These are phyloP conservation scores for Malacoraja senta DNA, from an alignment of 2,797 vertebrate genomes.

Conservation along the genomic window DNA sequence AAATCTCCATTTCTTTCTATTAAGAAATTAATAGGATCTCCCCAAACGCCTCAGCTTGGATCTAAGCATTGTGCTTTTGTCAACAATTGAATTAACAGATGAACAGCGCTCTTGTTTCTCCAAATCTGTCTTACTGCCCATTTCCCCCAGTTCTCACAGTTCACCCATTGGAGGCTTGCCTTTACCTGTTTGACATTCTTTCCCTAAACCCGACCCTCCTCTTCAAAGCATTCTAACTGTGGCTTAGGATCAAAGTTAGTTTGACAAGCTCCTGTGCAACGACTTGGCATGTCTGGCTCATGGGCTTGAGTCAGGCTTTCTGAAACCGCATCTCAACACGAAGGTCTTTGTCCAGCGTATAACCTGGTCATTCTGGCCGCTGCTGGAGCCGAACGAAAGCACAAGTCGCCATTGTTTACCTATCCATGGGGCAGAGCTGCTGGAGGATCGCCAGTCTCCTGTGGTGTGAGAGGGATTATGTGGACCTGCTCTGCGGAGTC, in stretches of 20 bases:
- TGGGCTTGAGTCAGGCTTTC: too few species aligned
- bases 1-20: not conserved
- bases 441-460: not conserved
- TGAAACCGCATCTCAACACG: too few species aligned
- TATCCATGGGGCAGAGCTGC: not conserved
- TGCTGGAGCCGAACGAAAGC: not conserved
- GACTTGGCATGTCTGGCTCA: not conserved
- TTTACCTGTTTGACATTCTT: not conserved
- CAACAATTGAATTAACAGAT: not conserved
- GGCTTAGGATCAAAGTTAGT: not conserved
- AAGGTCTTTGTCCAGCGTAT: not conserved
- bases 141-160: not conserved
- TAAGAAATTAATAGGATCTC: not conserved
- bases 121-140: not conserved
- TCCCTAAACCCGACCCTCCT: not conserved
- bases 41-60: not conserved
- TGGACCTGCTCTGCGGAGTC: not conserved
- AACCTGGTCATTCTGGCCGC: not conserved
- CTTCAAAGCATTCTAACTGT: not conserved
- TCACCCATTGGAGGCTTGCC: not conserved
- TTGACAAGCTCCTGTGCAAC: not conserved
- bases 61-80: not conserved
- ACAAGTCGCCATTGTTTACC: not conserved
- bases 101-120: not conserved
- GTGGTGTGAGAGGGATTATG: not conserved